Evolutionary conservation across 2,113 vertebrate genomes (phyloP).

Genomic region (Stomatorhinus ivindoensis): DNA sequence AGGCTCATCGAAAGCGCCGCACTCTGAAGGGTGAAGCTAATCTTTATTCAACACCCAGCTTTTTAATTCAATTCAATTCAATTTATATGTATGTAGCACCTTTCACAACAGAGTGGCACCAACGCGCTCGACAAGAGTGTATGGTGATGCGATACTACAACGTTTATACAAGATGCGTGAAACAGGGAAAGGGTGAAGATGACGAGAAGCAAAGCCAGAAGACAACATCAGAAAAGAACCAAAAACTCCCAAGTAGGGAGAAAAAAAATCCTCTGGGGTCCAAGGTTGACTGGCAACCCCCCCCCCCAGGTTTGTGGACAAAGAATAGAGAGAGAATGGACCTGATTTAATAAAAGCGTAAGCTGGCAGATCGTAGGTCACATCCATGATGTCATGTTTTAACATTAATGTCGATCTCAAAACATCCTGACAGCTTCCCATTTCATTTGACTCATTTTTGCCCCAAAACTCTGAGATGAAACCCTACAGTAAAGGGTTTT

Average conservation of each 20-base stretch:
- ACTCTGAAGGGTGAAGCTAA: background rate
- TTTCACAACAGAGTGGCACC: background rate
- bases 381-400: background rate
- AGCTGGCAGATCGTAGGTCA: background rate
- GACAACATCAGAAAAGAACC: background rate
- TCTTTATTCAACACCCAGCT: background rate
- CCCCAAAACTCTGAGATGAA: background rate
- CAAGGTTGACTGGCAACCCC: background rate
- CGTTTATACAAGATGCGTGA: background rate
- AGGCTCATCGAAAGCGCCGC: background rate
- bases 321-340: background rate
- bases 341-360: background rate
- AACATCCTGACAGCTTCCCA: background rate
- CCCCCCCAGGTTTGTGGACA: background rate
- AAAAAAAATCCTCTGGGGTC: background rate
- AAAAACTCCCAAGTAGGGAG: background rate
- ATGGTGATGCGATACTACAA: background rate
- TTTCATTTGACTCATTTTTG: background rate
- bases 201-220: background rate
- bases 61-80: background rate
- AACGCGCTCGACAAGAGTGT: background rate
- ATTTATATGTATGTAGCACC: background rate
- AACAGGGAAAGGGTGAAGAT: background rate
- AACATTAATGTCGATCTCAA: background rate
- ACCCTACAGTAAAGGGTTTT: background rate